These are phyloP conservation scores for Myiozetetes cayanensis DNA, from an alignment of 2,113 vertebrate species.

Conservation along the genomic window DNA sequence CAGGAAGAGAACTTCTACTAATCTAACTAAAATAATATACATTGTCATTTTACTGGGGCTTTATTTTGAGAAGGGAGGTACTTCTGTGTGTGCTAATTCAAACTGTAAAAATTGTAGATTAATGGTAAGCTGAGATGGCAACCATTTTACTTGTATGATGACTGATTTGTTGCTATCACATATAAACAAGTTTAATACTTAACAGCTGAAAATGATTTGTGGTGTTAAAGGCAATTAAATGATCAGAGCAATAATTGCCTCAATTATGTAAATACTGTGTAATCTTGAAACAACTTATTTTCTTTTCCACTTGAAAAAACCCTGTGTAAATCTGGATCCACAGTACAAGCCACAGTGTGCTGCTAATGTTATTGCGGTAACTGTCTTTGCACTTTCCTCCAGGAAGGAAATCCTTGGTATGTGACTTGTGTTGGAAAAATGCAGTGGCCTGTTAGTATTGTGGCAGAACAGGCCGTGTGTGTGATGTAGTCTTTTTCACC, in stretches of 20 bases:
- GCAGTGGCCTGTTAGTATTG: not conserved
- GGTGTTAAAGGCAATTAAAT: constrained; percentile 14
- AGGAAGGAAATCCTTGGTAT: not conserved
- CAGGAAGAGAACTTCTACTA: not conserved
- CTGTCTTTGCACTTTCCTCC: not conserved
- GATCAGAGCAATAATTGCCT: constrained; percentile 22
- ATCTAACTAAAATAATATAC: not conserved
- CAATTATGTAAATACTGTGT: constrained; percentile 7
- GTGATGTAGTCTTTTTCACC: not conserved
- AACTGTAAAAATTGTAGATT: not conserved
- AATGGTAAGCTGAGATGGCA: not conserved
- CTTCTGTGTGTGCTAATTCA: not conserved
- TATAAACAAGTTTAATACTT: not conserved
- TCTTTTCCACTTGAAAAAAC: constrained; percentile 34
- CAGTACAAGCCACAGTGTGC: not conserved
- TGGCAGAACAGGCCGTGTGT: not conserved
- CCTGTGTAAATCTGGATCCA: not conserved
- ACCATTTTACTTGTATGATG: not conserved
- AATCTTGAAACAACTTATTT: not conserved
- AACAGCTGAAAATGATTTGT: not conserved
- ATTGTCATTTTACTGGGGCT: not conserved
- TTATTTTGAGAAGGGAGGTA: not conserved
- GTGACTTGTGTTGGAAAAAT: not conserved
- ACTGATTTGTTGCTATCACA: not conserved
- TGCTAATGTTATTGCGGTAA: not conserved